A percentile compares a stretch with the other conserved stretches of the same genome.
These are phyloP conservation scores for Phymastichus coffea DNA, from an alignment of 1,140 invertebrate genomes.

Conservation along the genomic window DNA sequence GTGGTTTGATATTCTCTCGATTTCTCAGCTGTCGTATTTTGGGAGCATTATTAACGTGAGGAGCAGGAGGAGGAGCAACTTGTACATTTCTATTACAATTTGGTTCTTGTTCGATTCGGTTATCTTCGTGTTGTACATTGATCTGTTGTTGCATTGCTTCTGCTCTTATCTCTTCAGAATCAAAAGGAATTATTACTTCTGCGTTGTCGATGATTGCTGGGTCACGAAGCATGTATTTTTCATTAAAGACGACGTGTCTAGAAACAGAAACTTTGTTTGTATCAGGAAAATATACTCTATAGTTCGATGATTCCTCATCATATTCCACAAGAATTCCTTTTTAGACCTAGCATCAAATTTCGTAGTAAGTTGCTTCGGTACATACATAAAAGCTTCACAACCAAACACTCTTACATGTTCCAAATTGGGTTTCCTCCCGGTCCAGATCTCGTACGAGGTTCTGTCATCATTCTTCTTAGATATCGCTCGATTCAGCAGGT, in stretches of 20 bases:
- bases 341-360: constrained; percentile 36
- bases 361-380: constrained; percentile 33
- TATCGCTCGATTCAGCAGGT: constrained; percentile 19
- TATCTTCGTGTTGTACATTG: neutral
- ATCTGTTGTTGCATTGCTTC: neutral
- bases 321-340: constrained; percentile 31
- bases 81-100: neutral
- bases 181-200: neutral
- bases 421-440: constrained; percentile 33
- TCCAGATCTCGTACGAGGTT: constrained; percentile 35
- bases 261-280: neutral
- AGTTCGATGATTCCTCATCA: constrained; percentile 2
- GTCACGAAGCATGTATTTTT: neutral
- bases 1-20: neutral
- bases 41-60: too few relatives aligned
- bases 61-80: too few relatives aligned
- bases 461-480: neutral
- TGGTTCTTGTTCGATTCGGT: neutral
- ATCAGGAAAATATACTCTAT: constrained; percentile 1
- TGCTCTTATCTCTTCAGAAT: neutral
- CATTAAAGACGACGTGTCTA: neutral
- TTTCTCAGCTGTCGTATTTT: neutral
- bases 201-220: neutral
- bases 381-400: constrained; percentile 34
- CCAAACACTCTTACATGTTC: constrained; percentile 42